Evolutionary conservation across 2,797 vertebrate genomes (phyloP).

Genomic region (Heteromormyrus szaboi): DNA sequence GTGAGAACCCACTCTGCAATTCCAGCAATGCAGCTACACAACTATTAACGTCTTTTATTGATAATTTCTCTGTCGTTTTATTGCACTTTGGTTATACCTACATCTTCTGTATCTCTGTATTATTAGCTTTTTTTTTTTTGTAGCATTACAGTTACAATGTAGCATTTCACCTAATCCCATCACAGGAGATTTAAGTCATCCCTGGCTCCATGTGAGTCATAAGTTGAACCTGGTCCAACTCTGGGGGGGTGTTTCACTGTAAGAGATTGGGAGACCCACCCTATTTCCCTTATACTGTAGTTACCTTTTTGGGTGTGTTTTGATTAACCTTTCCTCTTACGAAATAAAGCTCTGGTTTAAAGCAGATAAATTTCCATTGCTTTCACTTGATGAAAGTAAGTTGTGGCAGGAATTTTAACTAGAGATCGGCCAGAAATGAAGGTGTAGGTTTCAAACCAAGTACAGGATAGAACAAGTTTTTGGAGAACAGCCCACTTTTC

Average conservation of each 20-base stretch:
- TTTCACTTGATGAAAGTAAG: not conserved
- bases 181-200: not conserved
- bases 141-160: not conserved
- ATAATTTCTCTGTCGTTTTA: not conserved
- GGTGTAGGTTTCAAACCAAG: not conserved
- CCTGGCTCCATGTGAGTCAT: not conserved
- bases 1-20: constrained; percentile 45
- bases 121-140: not conserved
- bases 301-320: not conserved
- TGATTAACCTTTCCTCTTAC: not conserved
- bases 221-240: not conserved
- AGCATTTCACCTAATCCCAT: not conserved
- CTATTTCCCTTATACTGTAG: not conserved
- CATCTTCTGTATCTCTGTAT: not conserved
- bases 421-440: not conserved
- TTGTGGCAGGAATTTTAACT: not conserved
- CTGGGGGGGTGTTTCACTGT: not conserved
- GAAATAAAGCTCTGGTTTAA: not conserved
- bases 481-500: not conserved
- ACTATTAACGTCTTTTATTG: not conserved
- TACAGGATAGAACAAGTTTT: not conserved
- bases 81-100: not conserved
- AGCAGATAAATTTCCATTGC: not conserved
- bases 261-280: not conserved
- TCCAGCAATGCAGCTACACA: not conserved